Evolutionary conservation across 2,797 vertebrate species (phyloP), one percentile per base, ranked within the genome.

Genomic region (Tangara arthus): DNA sequence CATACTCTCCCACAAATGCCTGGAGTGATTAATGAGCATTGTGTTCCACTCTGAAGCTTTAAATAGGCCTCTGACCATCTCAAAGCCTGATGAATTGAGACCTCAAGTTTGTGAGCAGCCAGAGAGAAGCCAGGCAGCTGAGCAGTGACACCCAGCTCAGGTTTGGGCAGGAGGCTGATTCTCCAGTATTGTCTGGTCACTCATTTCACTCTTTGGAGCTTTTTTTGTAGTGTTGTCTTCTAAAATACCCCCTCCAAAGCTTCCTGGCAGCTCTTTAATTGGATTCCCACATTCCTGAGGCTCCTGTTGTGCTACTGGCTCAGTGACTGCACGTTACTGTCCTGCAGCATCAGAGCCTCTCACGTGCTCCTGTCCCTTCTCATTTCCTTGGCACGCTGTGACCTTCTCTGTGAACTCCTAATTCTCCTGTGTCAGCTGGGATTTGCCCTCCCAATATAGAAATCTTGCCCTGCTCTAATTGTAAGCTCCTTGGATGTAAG

Each of bases 391-490:
- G 46, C 64, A 4, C 28, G 7, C 93, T 22, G 44, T 95, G 52
- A 90, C 88, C 94, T 90, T 83, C 85, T 87, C 2, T 17, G 2
- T 8, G 77, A 92, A 68, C 87, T 91, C 50, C 93, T 96, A 91
- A 96, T 94, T 92, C 92, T 81, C 53, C 63, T 23, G 20, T 91
- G 87, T 94, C 83, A 87, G 77, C 90, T 92, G 82, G 91, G 95
- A 97, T 96, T 97, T 97, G 84, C 59, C 73, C 73, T 94, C 95
- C 93, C 50, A 0, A 87, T 92, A 96, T 95, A 97, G 95, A 94
- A 96, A 42, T 81, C 63, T 89, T 86, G 50, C 60, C 34, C 39
- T 94, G 18, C 82, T 91, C 60, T 92, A 47, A 52, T 1, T 72
- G 77, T 96, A 96, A 97, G 94, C 95, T 95, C 80, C 85, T 96